phyloP scores from a whole-genome alignment of 2,888 invertebrate species.

The Frankliniella fusca region DNA sequence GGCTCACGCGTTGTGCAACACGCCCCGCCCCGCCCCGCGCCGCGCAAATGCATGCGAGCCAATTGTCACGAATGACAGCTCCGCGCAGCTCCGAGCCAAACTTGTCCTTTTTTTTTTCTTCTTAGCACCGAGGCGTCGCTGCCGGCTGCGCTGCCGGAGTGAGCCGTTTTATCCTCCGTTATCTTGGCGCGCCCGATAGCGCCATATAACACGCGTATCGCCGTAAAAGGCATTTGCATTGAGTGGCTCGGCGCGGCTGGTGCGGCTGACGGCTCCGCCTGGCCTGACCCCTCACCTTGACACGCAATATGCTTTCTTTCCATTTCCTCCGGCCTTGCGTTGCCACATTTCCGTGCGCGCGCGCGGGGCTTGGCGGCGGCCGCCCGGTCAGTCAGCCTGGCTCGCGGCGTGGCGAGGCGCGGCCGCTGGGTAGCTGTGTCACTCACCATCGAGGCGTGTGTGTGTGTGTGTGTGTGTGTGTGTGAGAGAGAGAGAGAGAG shows the following conservation, averaged over 20 bases:
- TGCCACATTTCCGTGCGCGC: background rate
- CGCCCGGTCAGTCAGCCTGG: background rate
- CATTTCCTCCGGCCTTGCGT: background rate
- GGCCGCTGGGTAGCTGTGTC: no score
- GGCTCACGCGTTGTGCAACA: no score
- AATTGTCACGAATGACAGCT: conserved; percentile 6
- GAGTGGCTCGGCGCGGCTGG: background rate
- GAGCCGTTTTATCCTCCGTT: background rate
- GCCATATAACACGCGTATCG: background rate
- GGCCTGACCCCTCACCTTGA: background rate
- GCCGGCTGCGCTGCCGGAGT: background rate
- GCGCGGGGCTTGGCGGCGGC: background rate
- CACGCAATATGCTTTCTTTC: background rate
- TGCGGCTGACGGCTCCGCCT: background rate
- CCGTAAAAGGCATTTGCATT: conserved; percentile 1
- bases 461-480: background rate
- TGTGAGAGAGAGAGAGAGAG: background rate
- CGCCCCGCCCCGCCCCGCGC: background rate
- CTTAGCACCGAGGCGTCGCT: background rate
- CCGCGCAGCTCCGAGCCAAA: background rate
- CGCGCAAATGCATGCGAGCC: background rate
- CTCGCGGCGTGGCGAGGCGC: background rate
- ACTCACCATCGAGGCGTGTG: background rate
- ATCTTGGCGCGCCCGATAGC: background rate
- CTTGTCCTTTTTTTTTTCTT: no score